Evolutionary conservation across 2,888 invertebrate species (phyloP), one percentile per base, ranked within the genome.

Genomic region (Zaprionus lineosus): DNA sequence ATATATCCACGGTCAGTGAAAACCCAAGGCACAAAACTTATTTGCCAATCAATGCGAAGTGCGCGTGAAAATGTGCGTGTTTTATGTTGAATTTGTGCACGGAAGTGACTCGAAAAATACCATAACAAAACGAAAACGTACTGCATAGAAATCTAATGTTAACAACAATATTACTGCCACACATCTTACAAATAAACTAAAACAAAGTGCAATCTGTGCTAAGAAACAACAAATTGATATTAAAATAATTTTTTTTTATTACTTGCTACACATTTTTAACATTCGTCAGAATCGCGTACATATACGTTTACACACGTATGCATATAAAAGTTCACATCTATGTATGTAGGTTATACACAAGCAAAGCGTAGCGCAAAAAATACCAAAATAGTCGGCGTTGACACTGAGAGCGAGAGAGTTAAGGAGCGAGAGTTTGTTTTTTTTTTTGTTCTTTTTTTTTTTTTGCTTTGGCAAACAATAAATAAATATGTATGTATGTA

Each of bases 311-410:
- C 47, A 33, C 18, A 48, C 26, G 39, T 15, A 41, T 16, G 18
- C 40, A 31, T 19, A 14, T 8, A 14, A 15, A 19, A 26, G 24
- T 14, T 41, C 31, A 47, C 12, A 16, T 43, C 26, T 39, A 53
- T 55, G 16, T 60, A 43, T 71, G 67, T 67, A 52, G 63, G 53
- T 64, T 72, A 61, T 72, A 72, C 52, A 62, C 53, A 69, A 66
- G 72, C 69, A 69, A 66, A 50, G 50, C 72, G 58, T 70, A 71
- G 70, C 70, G 70, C 73, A 71, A 72, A 72, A 70, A 67, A 73
- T 73, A 73, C 65, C 65, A 72, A 64, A 74, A 73, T 74, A 72
- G 69, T 72, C 74, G 64, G 69, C 71, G 66, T 71, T 69, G 71
- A 71, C 68, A 69, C 71, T 55, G 66, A 50, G 50, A 50, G 33